phyloP scores from a whole-genome alignment of 2,113 vertebrate genomes.

The Thamnaconus septentrionalis region DNA sequence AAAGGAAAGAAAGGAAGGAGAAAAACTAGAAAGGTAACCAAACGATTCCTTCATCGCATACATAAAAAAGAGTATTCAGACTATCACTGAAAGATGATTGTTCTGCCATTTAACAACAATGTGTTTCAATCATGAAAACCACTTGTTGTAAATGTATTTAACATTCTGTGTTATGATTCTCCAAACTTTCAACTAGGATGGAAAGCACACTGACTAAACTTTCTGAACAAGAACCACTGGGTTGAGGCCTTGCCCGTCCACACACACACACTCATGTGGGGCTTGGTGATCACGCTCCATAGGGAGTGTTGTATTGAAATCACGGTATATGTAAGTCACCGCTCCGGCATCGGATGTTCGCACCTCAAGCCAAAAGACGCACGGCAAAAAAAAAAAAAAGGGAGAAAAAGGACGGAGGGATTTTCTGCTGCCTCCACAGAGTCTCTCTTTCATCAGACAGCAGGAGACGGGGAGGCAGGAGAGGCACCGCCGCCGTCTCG shows the following conservation, averaged over 20 bases:
- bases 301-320: neutral
- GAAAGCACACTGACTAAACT: neutral
- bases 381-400: slow-evolving; percentile 1
- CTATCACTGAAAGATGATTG: too few relatives aligned
- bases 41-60: too few relatives aligned
- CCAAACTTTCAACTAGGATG: slow-evolving; percentile 2
- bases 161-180: too few relatives aligned
- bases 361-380: slow-evolving; percentile 19
- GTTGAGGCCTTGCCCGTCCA: neutral
- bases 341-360: slow-evolving; percentile 23
- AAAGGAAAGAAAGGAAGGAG: too few relatives aligned
- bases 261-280: neutral
- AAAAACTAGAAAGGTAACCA: too few relatives aligned
- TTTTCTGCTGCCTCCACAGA: slow-evolving; percentile 21
- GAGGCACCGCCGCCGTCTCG: slow-evolving; percentile 1
- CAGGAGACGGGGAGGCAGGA: neutral
- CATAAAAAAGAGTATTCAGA: too few relatives aligned
- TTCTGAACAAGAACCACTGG: neutral
- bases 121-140: too few relatives aligned
- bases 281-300: neutral
- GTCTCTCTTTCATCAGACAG: slow-evolving; percentile 16
- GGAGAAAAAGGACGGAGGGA: neutral
- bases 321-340: neutral
- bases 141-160: too few relatives aligned
- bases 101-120: too few relatives aligned